phyloP scores from a whole-genome alignment of 2,113 vertebrate species.

The Nesoenas mayeri region DNA sequence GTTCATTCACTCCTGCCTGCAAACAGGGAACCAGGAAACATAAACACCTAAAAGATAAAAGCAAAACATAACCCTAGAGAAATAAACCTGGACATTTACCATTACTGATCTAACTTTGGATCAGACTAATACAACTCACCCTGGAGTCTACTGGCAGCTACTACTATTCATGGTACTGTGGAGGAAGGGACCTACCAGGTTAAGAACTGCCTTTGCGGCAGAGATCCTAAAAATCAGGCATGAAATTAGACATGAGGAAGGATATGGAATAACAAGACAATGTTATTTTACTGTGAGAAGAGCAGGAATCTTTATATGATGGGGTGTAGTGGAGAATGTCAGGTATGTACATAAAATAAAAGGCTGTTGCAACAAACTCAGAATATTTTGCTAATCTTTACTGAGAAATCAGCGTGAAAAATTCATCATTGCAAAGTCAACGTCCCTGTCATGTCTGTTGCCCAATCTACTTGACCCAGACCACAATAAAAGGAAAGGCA shows the following conservation, averaged over 20 bases:
- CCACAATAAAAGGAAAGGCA: background rate
- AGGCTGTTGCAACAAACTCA: conserved; percentile 12
- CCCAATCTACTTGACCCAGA: conserved; percentile 16
- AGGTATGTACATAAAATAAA: conserved; percentile 48
- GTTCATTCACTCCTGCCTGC: background rate
- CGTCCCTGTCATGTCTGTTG: background rate
- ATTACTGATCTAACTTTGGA: background rate
- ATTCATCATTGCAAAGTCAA: conserved; percentile 17
- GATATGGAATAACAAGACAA: background rate
- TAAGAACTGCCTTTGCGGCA: background rate
- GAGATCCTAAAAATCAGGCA: background rate
- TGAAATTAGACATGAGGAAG: background rate
- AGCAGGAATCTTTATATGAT: background rate
- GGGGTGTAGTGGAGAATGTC: background rate
- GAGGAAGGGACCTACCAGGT: background rate
- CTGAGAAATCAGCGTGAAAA: conserved; percentile 39
- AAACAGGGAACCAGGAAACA: background rate
- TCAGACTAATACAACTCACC: background rate
- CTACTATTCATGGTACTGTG: background rate
- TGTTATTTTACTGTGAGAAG: background rate
- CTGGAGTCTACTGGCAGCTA: background rate
- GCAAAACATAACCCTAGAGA: background rate
- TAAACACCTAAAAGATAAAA: conserved; percentile 13
- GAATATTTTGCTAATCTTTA: conserved; percentile 55
- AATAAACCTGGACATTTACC: background rate